phyloP scores from a whole-genome alignment of 1,140 invertebrate genomes.

The Philopotamus ludificatus region DNA sequence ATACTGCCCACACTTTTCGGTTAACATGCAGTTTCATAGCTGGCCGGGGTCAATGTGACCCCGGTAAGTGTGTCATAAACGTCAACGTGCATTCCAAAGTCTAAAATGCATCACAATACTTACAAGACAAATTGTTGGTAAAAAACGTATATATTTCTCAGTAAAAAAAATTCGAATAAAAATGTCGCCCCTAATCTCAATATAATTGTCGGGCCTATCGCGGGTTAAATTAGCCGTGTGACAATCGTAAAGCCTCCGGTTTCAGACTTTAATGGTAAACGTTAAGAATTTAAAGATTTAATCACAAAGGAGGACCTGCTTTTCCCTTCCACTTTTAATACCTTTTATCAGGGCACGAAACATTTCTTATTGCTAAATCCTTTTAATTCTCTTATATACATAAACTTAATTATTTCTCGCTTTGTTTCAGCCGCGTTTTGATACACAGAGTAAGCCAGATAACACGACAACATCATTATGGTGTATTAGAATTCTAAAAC shows the following conservation, averaged over 20 bases:
- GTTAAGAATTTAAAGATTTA: constrained; percentile 30
- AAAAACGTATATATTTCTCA: too few species aligned
- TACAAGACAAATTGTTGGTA: not conserved
- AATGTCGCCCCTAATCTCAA: constrained; percentile 24
- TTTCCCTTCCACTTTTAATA: constrained; percentile 18
- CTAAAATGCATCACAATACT: not conserved
- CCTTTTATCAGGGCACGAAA: constrained; percentile 13
- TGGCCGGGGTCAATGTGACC: too few species aligned
- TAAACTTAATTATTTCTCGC: not conserved
- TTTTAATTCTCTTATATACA: not conserved
- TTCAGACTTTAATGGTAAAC: constrained; percentile 23
- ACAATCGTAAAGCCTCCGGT: constrained; percentile 26
- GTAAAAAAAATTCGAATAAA: constrained; percentile 10
- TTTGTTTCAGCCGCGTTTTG: not conserved
- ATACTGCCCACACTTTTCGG: too few species aligned
- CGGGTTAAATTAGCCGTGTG: constrained; percentile 37
- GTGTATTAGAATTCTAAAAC: not conserved
- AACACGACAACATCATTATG: not conserved
- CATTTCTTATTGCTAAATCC: not conserved
- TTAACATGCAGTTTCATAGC: too few species aligned
- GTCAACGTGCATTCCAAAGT: not conserved
- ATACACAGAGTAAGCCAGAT: not conserved
- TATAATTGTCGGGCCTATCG: constrained; percentile 31
- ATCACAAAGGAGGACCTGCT: constrained; percentile 19
- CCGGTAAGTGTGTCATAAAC: not conserved